Evolutionary conservation across 2,888 invertebrate genomes (phyloP).

Genomic region (Subacronicta megacephala): DNA sequence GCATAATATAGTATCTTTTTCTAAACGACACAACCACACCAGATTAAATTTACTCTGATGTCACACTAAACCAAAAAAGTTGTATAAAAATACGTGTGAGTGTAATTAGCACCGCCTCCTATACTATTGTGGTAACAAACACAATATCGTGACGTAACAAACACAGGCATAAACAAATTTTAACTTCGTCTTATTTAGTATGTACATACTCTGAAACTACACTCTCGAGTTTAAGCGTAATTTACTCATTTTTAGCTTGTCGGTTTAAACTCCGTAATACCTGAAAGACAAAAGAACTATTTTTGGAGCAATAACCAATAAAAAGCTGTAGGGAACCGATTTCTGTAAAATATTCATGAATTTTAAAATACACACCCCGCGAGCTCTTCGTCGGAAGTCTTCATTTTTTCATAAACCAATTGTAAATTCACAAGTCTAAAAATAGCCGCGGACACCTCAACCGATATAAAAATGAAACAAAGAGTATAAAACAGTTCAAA

Average conservation of each 20-base stretch:
- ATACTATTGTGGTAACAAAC: not conserved
- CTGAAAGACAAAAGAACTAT: not conserved
- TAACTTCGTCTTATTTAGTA: not conserved
- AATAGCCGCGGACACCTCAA: conserved; percentile 7
- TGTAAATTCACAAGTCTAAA: conserved; percentile 9
- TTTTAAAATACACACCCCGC: conserved; percentile 47
- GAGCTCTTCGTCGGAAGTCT: conserved; percentile 42
- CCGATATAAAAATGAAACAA: conserved; percentile 21
- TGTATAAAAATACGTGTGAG: conserved; percentile 5
- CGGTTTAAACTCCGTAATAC: not conserved
- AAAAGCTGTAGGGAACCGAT: not conserved
- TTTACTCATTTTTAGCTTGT: not conserved
- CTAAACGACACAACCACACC: not conserved
- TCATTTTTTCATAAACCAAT: conserved; percentile 39
- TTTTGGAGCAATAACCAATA: not conserved
- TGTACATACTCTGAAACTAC: too few species aligned
- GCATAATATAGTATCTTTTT: not conserved
- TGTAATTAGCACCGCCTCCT: conserved; percentile 15
- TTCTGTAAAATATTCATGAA: not conserved
- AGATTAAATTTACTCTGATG: not conserved
- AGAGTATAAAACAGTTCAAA: conserved; percentile 28
- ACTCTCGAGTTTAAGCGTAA: not conserved
- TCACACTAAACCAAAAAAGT: not conserved
- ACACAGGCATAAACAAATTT: not conserved
- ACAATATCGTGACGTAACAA: conserved; percentile 8